Evolutionary conservation across 2,888 invertebrate species (phyloP).

Genomic region (Leucophora obtusa): DNA sequence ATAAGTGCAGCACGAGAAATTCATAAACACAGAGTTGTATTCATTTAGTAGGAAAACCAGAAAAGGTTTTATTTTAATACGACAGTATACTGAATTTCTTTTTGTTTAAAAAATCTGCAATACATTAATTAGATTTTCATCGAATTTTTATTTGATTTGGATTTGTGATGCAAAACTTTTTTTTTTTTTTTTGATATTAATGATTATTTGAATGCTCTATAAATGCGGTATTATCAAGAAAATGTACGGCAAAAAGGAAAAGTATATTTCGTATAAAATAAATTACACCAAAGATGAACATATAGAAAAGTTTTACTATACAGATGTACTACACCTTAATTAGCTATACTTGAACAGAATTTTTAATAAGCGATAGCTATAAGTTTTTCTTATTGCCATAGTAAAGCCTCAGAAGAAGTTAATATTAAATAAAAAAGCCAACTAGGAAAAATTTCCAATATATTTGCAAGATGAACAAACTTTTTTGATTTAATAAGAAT

Average conservation of each 20-base stretch:
- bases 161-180: too few species aligned
- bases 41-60: too few species aligned
- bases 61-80: too few species aligned
- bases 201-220: not conserved
- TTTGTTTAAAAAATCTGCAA: too few species aligned
- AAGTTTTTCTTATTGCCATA: not conserved
- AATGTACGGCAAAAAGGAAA: not conserved
- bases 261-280: not conserved
- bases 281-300: not conserved
- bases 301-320: not conserved
- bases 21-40: too few species aligned
- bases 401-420: not conserved
- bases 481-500: too few species aligned
- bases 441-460: not conserved
- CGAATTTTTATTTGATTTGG: too few species aligned
- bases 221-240: not conserved
- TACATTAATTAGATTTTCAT: too few species aligned
- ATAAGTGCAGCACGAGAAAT: too few species aligned
- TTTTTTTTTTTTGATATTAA: too few species aligned
- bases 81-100: too few species aligned
- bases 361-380: not conserved
- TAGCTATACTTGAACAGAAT: conserved; percentile 40
- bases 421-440: not conserved
- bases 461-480: too few species aligned
- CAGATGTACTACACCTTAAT: conserved; percentile 26